A percentile compares a stretch with the other conserved stretches of the same genome.
phyloP scores from a whole-genome alignment of 2,797 vertebrate species.

The Pangasius sanitwongsei region DNA sequence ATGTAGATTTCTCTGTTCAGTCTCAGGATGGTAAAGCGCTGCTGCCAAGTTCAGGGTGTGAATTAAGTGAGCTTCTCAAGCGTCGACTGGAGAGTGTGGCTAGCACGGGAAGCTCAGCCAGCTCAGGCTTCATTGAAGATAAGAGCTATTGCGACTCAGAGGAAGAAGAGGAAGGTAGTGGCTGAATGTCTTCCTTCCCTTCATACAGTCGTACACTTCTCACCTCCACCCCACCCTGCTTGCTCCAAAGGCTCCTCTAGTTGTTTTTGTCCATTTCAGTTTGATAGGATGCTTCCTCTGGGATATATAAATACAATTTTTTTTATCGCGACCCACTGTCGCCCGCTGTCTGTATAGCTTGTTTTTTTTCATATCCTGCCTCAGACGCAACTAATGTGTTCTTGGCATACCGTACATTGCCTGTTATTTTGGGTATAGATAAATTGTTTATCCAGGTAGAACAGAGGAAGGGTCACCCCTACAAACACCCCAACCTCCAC shows the following conservation, averaged over 20 bases:
- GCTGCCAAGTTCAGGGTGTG: conserved; percentile 79
- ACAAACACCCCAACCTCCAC: conserved; percentile 54
- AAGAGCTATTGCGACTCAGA: conserved; percentile 96
- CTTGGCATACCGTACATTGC: conserved; percentile 45
- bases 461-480: conserved; percentile 64
- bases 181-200: conserved; percentile 68
- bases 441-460: conserved; percentile 81
- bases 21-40: conserved; percentile 81
- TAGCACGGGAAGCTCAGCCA: conserved; percentile 92
- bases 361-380: conserved; percentile 72
- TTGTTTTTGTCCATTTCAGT: conserved; percentile 67
- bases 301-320: conserved; percentile 71
- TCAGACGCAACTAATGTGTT: conserved; percentile 57
- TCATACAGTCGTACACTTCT: conserved; percentile 33
- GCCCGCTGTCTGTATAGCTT: conserved; percentile 67
- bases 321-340: conserved; percentile 69
- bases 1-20: conserved; percentile 65
- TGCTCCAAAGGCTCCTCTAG: conserved; percentile 50
- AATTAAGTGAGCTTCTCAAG: conserved; percentile 88
- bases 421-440: conserved; percentile 77
- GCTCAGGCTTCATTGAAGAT: conserved; percentile 94
- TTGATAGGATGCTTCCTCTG: conserved; percentile 76
- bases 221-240: conserved; percentile 48
- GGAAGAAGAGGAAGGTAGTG: conserved; percentile 93
- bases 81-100: conserved; percentile 91